Base-by-base conservation (phyloP, 1,140 invertebrate species). In the Drosophila bifasciata region DNA sequence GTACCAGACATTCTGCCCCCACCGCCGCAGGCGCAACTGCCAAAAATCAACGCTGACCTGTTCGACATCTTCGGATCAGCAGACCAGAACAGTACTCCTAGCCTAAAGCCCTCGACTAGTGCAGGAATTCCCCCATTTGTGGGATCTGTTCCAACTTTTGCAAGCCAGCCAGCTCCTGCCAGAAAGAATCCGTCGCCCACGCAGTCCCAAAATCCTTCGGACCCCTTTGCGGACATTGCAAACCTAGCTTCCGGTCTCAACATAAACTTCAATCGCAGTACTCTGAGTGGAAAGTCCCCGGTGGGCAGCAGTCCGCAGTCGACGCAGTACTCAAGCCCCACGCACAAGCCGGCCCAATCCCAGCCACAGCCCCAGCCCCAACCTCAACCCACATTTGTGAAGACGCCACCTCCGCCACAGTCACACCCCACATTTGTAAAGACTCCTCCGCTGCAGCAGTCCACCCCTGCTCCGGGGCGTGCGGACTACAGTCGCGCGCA, bases 401-500 rank as follows among this genome's bases (percentile, higher is more conserved):
- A 76, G 58, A 60, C 59, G 21, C 49, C 28, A 8, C 16, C 36
- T 17, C 62, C 62, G 48, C 25, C 58, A 11, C 68, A 57, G n/a
- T 17, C 64, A 1, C 70, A 56, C 51, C 19, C 79, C 16, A 13
- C 55, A 5, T 72, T 66, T 49, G 43, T 19, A 16, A 71, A 71
- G 53, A 53, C 49, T 11, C 62, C 32, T 23, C 44, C 51, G 17
- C 58, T 28, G 25, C 53, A 63, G 6, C 68, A 57, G 32, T n/a
- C 68, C 5, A 13, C 23, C 7, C 6, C 48, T n/a, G 39, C 56
- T 32, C 72, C 61, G 16, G 46, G 67, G 16, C 79, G 85, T 13
- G 92, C 93, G 1, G 93, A 94, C 81, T 94, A 94, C 86, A 95
- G 93, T 84, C 93, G 95, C 60, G 92, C 93, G 13, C 93, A 96